phyloP scores from a whole-genome alignment of 2,888 invertebrate genomes.

The Morinoia aosen region DNA sequence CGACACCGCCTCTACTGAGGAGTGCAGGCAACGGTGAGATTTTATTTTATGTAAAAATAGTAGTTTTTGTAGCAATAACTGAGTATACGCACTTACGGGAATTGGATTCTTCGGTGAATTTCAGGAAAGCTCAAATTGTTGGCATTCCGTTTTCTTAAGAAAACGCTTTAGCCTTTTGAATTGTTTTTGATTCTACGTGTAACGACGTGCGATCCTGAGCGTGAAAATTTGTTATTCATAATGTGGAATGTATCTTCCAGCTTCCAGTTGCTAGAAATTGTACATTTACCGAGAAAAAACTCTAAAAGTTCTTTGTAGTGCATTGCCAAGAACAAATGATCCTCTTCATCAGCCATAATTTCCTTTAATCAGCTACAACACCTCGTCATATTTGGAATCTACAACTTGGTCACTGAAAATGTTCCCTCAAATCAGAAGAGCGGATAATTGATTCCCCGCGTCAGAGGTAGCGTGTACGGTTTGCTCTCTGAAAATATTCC shows the following conservation, averaged over 20 bases:
- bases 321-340: too few relatives aligned
- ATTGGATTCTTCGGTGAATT: background rate
- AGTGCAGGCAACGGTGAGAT: constrained; percentile 68
- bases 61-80: background rate
- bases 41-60: background rate
- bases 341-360: too few relatives aligned
- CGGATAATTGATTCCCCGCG: too few relatives aligned
- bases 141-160: background rate
- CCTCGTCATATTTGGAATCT: too few relatives aligned
- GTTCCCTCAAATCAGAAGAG: too few relatives aligned
- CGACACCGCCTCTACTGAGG: constrained; percentile 69
- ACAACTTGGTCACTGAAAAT: too few relatives aligned
- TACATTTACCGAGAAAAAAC: background rate
- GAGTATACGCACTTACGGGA: background rate
- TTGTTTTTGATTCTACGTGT: background rate
- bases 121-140: background rate
- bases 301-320: background rate
- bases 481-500: background rate
- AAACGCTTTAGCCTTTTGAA: background rate
- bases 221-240: background rate
- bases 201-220: background rate
- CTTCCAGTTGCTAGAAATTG: background rate
- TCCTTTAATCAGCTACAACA: too few relatives aligned
- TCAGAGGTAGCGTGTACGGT: too few relatives aligned
- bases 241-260: background rate